Evolutionary conservation across 64 coral and sea anemone genomes (phyloP).

Genomic region (Cladopsammia gracilis): DNA sequence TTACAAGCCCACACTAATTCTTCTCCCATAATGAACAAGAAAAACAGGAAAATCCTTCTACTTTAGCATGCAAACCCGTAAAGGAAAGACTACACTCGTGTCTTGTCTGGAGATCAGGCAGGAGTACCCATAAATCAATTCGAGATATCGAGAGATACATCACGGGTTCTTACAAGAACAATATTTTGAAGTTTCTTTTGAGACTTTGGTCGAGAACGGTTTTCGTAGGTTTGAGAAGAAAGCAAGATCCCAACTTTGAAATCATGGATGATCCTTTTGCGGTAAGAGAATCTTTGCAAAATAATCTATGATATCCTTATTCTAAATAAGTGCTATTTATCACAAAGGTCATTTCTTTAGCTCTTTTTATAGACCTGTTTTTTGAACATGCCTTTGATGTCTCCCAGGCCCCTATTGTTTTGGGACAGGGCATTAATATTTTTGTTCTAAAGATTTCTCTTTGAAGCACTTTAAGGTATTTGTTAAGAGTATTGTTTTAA

Average conservation of each 20-base stretch:
- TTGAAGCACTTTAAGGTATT: too few relatives aligned
- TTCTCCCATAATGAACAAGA: conserved; percentile 34
- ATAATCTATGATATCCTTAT: background rate
- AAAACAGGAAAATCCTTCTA: conserved; percentile 5
- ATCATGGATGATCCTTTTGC: conserved; percentile 10
- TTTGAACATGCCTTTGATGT: too few relatives aligned
- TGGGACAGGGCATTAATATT: too few relatives aligned
- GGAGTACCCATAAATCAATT: conserved; percentile 7
- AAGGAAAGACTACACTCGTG: background rate
- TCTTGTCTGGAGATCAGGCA: background rate
- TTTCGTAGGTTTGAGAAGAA: background rate
- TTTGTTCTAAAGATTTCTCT: too few relatives aligned
- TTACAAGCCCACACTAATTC: conserved; percentile 64
- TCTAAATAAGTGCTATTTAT: background rate
- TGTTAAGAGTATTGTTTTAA: too few relatives aligned
- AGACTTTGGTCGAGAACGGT: too few relatives aligned
- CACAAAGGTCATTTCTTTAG: background rate
- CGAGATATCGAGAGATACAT: background rate
- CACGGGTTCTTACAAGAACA: background rate
- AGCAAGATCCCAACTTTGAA: background rate
- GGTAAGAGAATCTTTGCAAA: background rate
- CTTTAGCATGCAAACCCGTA: background rate
- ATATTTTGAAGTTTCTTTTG: background rate
- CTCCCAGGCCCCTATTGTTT: too few relatives aligned
- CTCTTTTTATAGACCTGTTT: background rate